Percentiles rank a stretch among this genome's conserved stretches.
phyloP scores from a whole-genome alignment of 2,113 vertebrate species.

The Oophaga pumilio region DNA sequence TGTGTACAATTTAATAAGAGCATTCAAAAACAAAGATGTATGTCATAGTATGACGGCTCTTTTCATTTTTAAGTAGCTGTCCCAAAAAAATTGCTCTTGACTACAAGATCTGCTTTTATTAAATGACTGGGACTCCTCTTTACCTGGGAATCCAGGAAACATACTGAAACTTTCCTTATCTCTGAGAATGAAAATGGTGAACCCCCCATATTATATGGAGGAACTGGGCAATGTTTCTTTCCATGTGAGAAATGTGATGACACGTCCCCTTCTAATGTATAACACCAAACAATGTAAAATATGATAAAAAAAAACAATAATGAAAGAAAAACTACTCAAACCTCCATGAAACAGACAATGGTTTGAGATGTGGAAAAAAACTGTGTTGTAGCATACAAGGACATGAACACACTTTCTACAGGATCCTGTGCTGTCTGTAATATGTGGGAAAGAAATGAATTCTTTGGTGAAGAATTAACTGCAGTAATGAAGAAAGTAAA shows the following conservation, averaged over 20 bases:
- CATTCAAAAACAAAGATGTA: too few species aligned
- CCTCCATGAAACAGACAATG: neutral
- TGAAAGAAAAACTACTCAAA: neutral
- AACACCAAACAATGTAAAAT: neutral
- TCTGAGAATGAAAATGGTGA: neutral
- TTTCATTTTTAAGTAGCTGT: too few species aligned
- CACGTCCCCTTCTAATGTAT: neutral
- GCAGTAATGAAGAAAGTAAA: neutral
- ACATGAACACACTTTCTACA: conserved; percentile 33
- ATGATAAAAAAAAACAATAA: neutral
- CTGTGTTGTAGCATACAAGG: neutral
- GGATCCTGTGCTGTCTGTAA: conserved; percentile 24
- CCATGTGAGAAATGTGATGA: neutral
- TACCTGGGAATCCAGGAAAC: too few species aligned
- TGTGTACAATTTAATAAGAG: too few species aligned
- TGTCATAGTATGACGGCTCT: too few species aligned
- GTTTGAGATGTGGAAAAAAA: conserved; percentile 17
- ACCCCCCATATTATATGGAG: neutral
- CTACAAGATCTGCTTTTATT: too few species aligned
- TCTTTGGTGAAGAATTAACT: neutral
- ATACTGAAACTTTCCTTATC: neutral
- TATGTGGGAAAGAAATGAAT: neutral
- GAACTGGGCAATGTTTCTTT: neutral
- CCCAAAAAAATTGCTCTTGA: too few species aligned
- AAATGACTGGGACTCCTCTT: too few species aligned